Evolutionary conservation across 2,888 invertebrate genomes (phyloP).

Genomic region (Tenthredo livida): DNA sequence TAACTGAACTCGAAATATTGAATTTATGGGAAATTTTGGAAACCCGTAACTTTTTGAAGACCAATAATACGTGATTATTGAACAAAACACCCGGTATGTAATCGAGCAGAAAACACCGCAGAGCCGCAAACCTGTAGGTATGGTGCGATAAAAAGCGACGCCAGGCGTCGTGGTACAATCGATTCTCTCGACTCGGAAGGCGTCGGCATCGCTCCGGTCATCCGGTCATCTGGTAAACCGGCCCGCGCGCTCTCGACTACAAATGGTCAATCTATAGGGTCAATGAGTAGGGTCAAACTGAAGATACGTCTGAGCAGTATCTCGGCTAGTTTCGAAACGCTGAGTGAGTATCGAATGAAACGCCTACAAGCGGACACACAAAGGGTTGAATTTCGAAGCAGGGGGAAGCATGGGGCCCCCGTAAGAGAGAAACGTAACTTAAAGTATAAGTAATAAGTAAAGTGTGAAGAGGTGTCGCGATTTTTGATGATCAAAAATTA

Average conservation of each 20-base stretch:
- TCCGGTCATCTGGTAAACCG: constrained; percentile 46
- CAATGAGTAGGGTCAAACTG: constrained; percentile 50
- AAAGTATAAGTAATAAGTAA: not conserved
- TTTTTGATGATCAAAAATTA: not conserved
- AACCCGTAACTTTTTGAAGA: not conserved
- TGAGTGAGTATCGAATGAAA: constrained; percentile 23
- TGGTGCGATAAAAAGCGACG: constrained; percentile 25
- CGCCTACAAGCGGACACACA: not conserved
- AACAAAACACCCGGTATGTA: not conserved
- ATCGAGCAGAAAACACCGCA: not conserved
- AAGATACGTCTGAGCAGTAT: constrained; percentile 36
- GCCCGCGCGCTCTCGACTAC: constrained; percentile 39
- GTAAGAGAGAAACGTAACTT: not conserved
- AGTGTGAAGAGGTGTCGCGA: not conserved
- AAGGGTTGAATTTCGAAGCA: constrained; percentile 4
- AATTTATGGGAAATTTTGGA: not conserved
- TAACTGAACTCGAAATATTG: not conserved
- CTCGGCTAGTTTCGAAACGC: not conserved
- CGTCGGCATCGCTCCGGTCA: constrained; percentile 40
- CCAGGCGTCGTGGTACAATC: constrained; percentile 23
- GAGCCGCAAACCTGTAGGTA: not conserved
- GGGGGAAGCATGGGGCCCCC: not conserved
- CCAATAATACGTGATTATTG: not conserved
- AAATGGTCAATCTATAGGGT: constrained; percentile 50
- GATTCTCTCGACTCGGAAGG: constrained; percentile 44